phyloP scores from a whole-genome alignment of 2,888 invertebrate species.

The Agrotis exclamationis region DNA sequence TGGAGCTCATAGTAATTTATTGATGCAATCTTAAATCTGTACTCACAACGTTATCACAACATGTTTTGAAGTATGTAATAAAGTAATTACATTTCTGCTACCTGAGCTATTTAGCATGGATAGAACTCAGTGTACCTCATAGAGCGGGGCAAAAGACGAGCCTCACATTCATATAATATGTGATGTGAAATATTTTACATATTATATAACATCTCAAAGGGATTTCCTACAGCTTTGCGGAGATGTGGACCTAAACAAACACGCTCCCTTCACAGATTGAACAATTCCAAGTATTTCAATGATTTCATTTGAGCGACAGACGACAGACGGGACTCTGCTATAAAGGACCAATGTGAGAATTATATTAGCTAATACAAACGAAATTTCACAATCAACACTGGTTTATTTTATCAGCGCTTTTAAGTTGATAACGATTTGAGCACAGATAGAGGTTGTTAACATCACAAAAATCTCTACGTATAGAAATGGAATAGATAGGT shows the following conservation, averaged over 20 bases:
- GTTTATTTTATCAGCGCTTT: slow-evolving; percentile 27
- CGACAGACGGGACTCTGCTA: slow-evolving; percentile 3
- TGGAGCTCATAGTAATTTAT: slow-evolving; percentile 29
- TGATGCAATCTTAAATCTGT: slow-evolving; percentile 34
- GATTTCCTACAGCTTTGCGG: slow-evolving; percentile 47
- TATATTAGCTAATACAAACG: slow-evolving; percentile 13
- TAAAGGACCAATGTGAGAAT: slow-evolving; percentile 36
- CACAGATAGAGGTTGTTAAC: neutral
- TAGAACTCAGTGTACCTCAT: slow-evolving; percentile 3
- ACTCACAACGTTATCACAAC: slow-evolving; percentile 17
- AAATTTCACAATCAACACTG: slow-evolving; percentile 28
- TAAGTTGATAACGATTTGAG: slow-evolving; percentile 25
- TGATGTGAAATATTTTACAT: slow-evolving; percentile 45
- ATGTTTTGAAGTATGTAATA: slow-evolving; percentile 22
- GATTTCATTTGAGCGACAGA: slow-evolving; percentile 42
- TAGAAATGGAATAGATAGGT: slow-evolving; percentile 1
- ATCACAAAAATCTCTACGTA: neutral
- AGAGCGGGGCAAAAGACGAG: neutral
- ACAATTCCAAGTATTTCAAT: slow-evolving; percentile 60
- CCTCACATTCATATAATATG: neutral
- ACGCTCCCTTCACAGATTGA: slow-evolving; percentile 44
- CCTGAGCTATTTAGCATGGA: slow-evolving; percentile 1
- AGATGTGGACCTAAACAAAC: slow-evolving; percentile 58
- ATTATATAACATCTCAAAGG: slow-evolving; percentile 41
- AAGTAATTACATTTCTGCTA: slow-evolving; percentile 26